Evolutionary conservation across 2,888 invertebrate species (phyloP).

Genomic region (Imbricaverruca yamaguchii): DNA sequence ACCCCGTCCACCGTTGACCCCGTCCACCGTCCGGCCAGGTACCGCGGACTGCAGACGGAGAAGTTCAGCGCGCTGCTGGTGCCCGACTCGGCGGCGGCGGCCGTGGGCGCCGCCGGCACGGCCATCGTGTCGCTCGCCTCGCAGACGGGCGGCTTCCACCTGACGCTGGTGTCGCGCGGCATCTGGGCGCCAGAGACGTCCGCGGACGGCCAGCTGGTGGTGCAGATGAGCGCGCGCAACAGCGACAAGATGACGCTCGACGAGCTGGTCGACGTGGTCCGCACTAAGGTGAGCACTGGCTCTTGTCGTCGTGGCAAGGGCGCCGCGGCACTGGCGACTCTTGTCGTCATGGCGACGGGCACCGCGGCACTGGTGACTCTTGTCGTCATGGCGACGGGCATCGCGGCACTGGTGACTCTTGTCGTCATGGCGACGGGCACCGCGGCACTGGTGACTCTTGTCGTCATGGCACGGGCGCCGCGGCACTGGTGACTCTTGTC

Average conservation of each 20-base stretch:
- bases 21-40: slow-evolving; percentile 31
- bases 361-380: too few species aligned
- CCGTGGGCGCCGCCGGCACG: slow-evolving; percentile 57
- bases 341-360: too few species aligned
- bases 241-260: neutral
- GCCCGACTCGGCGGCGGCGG: slow-evolving; percentile 40
- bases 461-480: too few species aligned
- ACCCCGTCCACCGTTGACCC: too few species aligned
- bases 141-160: slow-evolving; percentile 34
- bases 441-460: too few species aligned
- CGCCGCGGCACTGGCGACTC: too few species aligned
- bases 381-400: too few species aligned
- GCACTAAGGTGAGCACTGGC: neutral
- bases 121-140: slow-evolving; percentile 65
- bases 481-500: too few species aligned
- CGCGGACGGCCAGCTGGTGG: neutral
- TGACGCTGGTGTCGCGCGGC: slow-evolving; percentile 35
- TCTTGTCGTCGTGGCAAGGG: too few species aligned
- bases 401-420: too few species aligned
- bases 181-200: slow-evolving; percentile 34
- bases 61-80: slow-evolving; percentile 70
- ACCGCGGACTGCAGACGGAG: slow-evolving; percentile 58
- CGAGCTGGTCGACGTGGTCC: neutral
- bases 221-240: slow-evolving; percentile 5
- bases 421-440: too few species aligned